Base-by-base conservation (phyloP, 2,113 vertebrate genomes). In the Daboia siamensis region DNA sequence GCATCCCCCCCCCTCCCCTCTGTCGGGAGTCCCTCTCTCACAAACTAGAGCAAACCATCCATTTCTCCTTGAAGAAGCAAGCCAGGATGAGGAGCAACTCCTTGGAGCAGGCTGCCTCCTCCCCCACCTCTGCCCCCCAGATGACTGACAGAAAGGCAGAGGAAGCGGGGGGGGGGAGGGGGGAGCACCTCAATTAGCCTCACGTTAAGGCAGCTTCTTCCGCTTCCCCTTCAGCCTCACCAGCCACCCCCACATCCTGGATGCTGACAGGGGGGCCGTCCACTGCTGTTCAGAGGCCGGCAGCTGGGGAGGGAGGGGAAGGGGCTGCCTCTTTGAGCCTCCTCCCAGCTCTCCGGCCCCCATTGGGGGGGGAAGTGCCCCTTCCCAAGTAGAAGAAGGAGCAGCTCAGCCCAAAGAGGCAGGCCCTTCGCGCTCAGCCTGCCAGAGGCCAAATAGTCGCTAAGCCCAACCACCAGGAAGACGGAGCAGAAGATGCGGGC, bases 221-320 rank as follows among this genome's bases (percentile, higher is more conserved):
- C 86, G 51, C 69, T 91, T 91, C 93, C 92, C 91, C 90, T 51
- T 33, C 90, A 51, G 61, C 17, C 13, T 15, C 69, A 51, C 46
- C 29, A 29, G 15, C 90, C 46, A 44, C 33, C 86, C 85, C 23
- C 90, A 91, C 90, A 64, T 93, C 93, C 93, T 93, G 90, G 46
- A 24, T 21, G 44, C 23, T 29, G 39, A 51, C 29, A 21, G 86
- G 52, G 74, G 33, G 90, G 12, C 61, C 54, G 13, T 4, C 33
- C 20, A 9, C 1, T 1, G 20, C 39, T 4, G 5, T 21, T 52
- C 7, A 29, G 44, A 57, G n/a, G 87, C 55, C 5, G 21, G 29
- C 48, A 69, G 9, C 86, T 54, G 51, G 86, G 48, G n/a, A 44
- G 3, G 26, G 39, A 8, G 24, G 51, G 5, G 33, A 15, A 1